Conservation (phyloP, 2,888 invertebrate genomes). For the Pyrrhia umbra region DNA sequence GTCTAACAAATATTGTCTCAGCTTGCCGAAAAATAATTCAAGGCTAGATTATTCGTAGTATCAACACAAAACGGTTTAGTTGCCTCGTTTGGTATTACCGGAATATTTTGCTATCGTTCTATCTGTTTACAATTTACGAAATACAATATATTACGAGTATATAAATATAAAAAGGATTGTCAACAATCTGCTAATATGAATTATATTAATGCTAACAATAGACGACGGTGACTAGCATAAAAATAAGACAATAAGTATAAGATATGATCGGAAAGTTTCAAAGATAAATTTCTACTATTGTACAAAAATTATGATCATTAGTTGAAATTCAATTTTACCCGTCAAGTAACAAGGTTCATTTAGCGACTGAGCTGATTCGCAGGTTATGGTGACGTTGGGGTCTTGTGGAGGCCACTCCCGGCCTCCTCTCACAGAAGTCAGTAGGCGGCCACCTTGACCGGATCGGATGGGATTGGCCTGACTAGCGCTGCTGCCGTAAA, state of each 20-base stretch:
- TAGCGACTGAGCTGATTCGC: conserved; percentile 91
- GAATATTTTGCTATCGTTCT: background rate
- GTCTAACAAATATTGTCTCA: conserved; percentile 25
- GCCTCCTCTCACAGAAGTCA: conserved; percentile 91
- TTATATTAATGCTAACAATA: background rate
- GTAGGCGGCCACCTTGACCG: conserved; percentile 92
- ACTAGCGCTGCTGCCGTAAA: conserved; percentile 94
- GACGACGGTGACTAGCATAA: background rate
- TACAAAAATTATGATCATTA: background rate
- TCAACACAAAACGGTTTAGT: conserved; percentile 15
- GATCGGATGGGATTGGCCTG: conserved; percentile 92
- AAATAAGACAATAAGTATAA: background rate
- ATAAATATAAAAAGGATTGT: background rate
- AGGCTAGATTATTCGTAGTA: background rate
- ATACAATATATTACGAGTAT: background rate
- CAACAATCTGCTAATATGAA: background rate
- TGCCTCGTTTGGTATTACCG: background rate
- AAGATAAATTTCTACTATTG: too few species aligned
- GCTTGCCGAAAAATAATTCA: conserved; percentile 4
- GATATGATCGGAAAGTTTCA: too few species aligned
- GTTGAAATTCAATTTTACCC: conserved; percentile 85
- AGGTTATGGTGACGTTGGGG: conserved; percentile 92
- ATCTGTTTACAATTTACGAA: background rate
- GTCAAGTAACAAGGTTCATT: conserved; percentile 94
- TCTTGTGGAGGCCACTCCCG: conserved; percentile 93